Evolutionary conservation across 1,140 invertebrate species (phyloP).

Genomic region (Calliopsis andreniformis): DNA sequence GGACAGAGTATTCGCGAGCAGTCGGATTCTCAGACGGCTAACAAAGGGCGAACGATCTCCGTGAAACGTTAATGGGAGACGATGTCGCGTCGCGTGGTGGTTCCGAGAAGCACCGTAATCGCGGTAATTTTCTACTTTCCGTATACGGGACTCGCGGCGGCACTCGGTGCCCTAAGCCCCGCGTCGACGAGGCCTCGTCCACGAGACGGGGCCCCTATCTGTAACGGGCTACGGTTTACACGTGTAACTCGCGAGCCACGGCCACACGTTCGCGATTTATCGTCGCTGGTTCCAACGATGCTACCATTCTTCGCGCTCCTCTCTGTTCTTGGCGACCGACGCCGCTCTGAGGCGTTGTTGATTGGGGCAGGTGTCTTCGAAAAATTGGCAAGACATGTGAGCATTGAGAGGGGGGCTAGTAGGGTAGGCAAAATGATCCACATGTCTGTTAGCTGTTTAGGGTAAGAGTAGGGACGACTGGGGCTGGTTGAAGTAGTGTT

Average conservation of each 20-base stretch:
- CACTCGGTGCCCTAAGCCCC: constrained; percentile 13
- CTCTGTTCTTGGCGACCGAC: background rate
- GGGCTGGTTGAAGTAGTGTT: too few species aligned
- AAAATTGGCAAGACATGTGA: too few species aligned
- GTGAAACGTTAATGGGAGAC: constrained; percentile 47
- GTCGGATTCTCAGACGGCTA: background rate
- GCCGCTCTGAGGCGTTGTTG: too few species aligned
- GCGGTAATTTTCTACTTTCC: constrained; percentile 61
- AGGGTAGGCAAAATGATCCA: too few species aligned
- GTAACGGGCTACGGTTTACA: constrained; percentile 27
- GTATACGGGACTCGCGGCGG: constrained; percentile 40
- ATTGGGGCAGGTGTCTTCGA: too few species aligned
- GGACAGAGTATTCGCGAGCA: background rate
- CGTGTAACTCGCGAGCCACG: constrained; percentile 5
- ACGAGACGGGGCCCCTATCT: background rate
- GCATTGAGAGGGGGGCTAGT: too few species aligned
- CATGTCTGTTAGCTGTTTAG: too few species aligned
- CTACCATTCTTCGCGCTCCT: background rate
- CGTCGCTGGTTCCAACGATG: background rate
- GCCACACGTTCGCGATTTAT: constrained; percentile 13
- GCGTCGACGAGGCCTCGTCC: constrained; percentile 14
- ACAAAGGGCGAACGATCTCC: constrained; percentile 36
- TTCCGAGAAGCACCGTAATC: constrained; percentile 59
- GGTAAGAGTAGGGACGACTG: too few species aligned
- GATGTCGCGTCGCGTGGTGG: constrained; percentile 4